A percentile compares a stretch with the other conserved stretches of the same genome.
Evolutionary conservation across 2,888 invertebrate species (phyloP).

Genomic region (Selenia dentaria): DNA sequence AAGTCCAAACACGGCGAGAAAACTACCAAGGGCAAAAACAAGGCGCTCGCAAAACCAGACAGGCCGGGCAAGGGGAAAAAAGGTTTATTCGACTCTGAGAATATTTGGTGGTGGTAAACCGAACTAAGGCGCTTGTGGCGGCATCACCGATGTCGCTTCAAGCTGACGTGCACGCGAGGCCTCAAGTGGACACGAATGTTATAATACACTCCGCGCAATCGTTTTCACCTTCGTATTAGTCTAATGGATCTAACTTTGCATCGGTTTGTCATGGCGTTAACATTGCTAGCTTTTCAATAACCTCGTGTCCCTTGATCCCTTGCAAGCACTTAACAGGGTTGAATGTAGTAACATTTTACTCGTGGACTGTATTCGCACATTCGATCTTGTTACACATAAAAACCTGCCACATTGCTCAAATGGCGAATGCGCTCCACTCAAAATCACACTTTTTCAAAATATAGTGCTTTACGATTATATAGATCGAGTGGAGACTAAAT

Average conservation of each 20-base stretch:
- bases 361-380: conserved; percentile 63
- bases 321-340: conserved; percentile 78
- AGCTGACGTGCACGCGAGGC: conserved; percentile 64
- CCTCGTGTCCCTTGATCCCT: conserved; percentile 80
- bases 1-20: conserved; percentile 66
- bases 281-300: conserved; percentile 68
- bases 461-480: conserved; percentile 61
- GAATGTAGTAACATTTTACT: conserved; percentile 75
- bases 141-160: conserved; percentile 54
- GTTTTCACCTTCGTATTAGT: conserved; percentile 53
- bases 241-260: conserved; percentile 64
- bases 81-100: conserved; percentile 94
- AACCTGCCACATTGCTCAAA: conserved; percentile 28
- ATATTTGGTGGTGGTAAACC: conserved; percentile 92
- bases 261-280: conserved; percentile 65
- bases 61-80: conserved; percentile 88
- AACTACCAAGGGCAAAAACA: conserved; percentile 74
- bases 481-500: conserved; percentile 71
- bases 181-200: conserved; percentile 79
- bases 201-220: conserved; percentile 50
- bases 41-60: conserved; percentile 83
- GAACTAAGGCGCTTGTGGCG: conserved; percentile 39
- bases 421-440: conserved; percentile 58
- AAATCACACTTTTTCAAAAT: conserved; percentile 55
- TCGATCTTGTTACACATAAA: conserved; percentile 20